phyloP scores from a whole-genome alignment of 2,113 vertebrate species.

The Nycticorax nycticorax region DNA sequence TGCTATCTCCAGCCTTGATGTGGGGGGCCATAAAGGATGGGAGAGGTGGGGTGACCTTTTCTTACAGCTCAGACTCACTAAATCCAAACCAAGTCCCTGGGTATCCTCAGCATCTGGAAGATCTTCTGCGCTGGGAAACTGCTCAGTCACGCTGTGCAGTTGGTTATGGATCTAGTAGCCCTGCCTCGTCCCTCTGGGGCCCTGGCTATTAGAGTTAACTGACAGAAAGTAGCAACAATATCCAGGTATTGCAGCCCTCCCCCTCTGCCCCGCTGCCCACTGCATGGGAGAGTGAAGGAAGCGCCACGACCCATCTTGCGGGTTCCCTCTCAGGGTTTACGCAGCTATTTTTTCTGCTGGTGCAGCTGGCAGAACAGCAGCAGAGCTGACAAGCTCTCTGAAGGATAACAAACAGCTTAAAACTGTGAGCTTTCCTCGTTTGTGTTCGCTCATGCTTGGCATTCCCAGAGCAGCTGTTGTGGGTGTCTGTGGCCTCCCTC shows the following conservation, averaged over 20 bases:
- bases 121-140: not conserved
- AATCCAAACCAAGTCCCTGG: not conserved
- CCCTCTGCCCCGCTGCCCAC: not conserved
- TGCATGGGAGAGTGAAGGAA: not conserved
- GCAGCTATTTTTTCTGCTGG: not conserved
- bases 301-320: fast-evolving
- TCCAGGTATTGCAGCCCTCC: not conserved
- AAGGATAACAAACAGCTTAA: not conserved
- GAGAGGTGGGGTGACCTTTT: not conserved
- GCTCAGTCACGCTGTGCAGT: not conserved
- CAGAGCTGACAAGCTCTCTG: not conserved
- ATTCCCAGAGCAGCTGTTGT: constrained; percentile 12
- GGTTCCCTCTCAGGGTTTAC: not conserved
- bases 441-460: not conserved
- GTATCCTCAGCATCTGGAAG: not conserved
- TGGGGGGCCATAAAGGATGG: not conserved
- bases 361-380: not conserved
- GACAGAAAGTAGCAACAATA: not conserved
- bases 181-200: not conserved
- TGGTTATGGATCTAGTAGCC: not conserved
- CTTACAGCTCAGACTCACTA: fast-evolving
- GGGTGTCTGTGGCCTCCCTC: not conserved
- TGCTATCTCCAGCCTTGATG: not conserved
- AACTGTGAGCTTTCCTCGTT: not conserved
- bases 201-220: not conserved